Evolutionary conservation across 2,113 vertebrate species (phyloP), one percentile per base, ranked within the genome.

Genomic region (Mus spicilegus): DNA sequence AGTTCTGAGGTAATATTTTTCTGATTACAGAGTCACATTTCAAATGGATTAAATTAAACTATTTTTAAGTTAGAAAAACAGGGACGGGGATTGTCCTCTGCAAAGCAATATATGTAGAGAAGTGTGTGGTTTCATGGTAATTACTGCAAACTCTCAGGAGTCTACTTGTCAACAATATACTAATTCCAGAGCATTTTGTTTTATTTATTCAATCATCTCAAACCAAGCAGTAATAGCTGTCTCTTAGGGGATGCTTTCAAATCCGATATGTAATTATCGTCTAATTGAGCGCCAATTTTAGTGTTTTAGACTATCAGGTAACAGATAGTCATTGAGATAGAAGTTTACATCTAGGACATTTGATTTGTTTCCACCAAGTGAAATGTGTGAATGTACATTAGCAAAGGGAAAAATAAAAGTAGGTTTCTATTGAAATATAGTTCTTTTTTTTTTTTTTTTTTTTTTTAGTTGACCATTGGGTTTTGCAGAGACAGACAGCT

Each of bases 371-470:
- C 6, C 16, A 91, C 20, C 81, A 9, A 63, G 6, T 61, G 36
- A 93, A 93, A 13, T n/a, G 12, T 95, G 42, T 72, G 36, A 95
- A 72, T 81, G 61, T 77, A 58, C 33, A 33, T 2, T 14, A 26
- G 46, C 12, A 17, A 24, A 19, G 17, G 76, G 80, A 0, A 73
- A 88, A 93, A 81, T 51, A 72, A 42, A 33, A 69, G 67, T 49
- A 5, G 69, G 77, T 80, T 89, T 76, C 49, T 91, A 10, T 84
- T 87, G 54, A 87, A 84, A 84, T 88, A 90, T 73, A 73, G 11
- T 58, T 39, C n/a, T 26, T 7, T 70, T 14, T 76, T 14, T 76
- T 95, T 16, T 19, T 26, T 7, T 70, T 26, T 7, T 70, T 14
- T 76, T 14, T 76, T 95, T 16, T 19, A 46, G 42, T 61, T 42